Conservation (phyloP, 2,113 vertebrate species). For the Platysternon megacephalum region DNA sequence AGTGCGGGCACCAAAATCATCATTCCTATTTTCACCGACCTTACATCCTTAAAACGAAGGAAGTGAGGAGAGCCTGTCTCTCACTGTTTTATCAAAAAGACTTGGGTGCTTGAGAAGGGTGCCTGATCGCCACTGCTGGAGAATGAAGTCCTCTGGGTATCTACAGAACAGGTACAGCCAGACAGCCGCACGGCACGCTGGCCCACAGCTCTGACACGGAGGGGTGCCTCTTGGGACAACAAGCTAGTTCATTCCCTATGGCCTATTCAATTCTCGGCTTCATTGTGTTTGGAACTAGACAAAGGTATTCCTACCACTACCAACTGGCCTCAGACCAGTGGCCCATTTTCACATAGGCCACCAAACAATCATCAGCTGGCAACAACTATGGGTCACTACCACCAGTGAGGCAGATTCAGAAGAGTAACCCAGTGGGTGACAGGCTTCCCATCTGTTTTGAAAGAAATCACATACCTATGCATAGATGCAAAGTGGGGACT, state of each 20-base stretch:
- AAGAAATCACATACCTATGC: not conserved
- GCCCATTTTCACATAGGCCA: not conserved
- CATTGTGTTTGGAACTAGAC: not conserved
- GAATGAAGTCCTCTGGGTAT: not conserved
- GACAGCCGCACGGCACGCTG: not conserved
- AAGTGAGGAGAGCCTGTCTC: not conserved
- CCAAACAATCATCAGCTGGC: not conserved
- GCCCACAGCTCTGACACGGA: not conserved
- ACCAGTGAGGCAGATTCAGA: not conserved
- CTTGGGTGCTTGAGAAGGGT: not conserved
- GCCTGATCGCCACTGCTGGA: not conserved
- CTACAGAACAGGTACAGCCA: not conserved
- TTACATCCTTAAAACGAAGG: not conserved
- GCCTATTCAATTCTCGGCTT: accelerated
- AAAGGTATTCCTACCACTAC: not conserved
- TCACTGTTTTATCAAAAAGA: not conserved
- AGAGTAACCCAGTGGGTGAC: not conserved
- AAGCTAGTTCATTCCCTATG: not conserved
- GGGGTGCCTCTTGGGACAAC: not conserved
- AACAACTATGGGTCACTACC: not conserved
- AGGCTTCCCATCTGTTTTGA: not conserved
- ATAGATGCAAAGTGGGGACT: not conserved
- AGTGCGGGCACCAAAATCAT: not conserved
- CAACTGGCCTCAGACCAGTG: not conserved
- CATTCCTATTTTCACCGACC: not conserved